Evolutionary conservation across 2,797 vertebrate species (phyloP), one percentile per base, ranked within the genome.

Genomic region (Linurgus olivaceus): DNA sequence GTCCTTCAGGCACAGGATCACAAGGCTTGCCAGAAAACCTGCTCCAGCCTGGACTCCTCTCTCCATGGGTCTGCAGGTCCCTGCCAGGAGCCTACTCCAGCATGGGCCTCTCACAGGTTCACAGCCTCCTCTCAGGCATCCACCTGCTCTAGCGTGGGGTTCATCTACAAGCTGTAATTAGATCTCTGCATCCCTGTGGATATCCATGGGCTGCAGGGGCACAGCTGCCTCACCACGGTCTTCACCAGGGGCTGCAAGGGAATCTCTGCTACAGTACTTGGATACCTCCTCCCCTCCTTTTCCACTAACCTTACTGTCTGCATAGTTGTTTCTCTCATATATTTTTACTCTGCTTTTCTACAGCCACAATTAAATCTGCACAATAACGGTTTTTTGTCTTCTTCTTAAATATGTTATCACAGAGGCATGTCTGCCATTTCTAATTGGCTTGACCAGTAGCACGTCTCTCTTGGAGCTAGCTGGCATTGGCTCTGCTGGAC

Each of bases 91-190:
- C 44, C 17, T 15, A 1, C 7, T 50, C 31, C 23, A 58, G 17
- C 45, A 37, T 13, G n/a, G 11, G 10, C 45, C n/a, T 51, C n/a
- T 26, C 17, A 37, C 5, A 51, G 3, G 3, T 44, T 66, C 52
- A 51, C n/a, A 66, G 26, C 8, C 26, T 51, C 14, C 18, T 44
- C 61, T 51, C n/a, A 66, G 37, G 8, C 2, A 0, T 44, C 52
- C 21, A 18, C 26, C 37, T 66, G 21, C 52, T 58, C n/a, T 6
- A 3, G 4, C 0, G 0, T 16, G 26, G 37, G 18, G 17, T 37
- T 51, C 26, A 44, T 26, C 45, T n/a, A n/a, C 12, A 37, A 21
- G 23, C 15, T 51, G 26, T 6, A 37, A 9, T 5, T 51, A 5
- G 15, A 58, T 84, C 44, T 37, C 61, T 66, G 61, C 14, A 74